These are phyloP conservation scores for Rattus norvegicus DNA, from an alignment of 2,113 vertebrate genomes.

Conservation along the genomic window DNA sequence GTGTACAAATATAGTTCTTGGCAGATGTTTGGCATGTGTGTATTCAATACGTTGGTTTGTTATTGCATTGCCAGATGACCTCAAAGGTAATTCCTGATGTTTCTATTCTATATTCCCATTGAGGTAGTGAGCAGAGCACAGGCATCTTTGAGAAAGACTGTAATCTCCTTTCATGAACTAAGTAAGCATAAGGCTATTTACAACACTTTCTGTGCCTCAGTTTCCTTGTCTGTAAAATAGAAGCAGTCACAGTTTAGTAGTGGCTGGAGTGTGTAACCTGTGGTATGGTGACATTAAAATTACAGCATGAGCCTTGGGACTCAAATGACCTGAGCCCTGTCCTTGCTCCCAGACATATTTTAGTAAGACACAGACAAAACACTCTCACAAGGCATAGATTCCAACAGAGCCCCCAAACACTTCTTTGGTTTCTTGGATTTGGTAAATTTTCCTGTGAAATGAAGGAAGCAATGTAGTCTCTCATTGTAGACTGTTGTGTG, in stretches of 20 bases:
- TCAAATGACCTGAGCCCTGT: background rate
- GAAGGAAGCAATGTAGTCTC: background rate
- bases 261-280: too few species aligned
- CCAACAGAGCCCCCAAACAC: background rate
- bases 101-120: background rate
- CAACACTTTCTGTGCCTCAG: background rate
- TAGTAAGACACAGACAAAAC: background rate
- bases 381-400: background rate
- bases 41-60: background rate
- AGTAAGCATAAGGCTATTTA: background rate
- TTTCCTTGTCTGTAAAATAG: background rate
- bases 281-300: background rate
- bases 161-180: background rate
- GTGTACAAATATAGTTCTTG: background rate
- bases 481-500: background rate
- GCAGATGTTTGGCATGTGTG: background rate
- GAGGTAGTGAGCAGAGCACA: background rate
- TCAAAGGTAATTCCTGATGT: background rate
- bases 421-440: background rate
- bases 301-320: background rate
- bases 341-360: background rate
- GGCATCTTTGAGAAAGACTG: background rate
- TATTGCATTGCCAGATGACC: background rate
- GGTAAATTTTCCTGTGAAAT: background rate
- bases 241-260: background rate